phyloP scores from a whole-genome alignment of 2,888 invertebrate genomes.

The Hirtodrosophila confusa region DNA sequence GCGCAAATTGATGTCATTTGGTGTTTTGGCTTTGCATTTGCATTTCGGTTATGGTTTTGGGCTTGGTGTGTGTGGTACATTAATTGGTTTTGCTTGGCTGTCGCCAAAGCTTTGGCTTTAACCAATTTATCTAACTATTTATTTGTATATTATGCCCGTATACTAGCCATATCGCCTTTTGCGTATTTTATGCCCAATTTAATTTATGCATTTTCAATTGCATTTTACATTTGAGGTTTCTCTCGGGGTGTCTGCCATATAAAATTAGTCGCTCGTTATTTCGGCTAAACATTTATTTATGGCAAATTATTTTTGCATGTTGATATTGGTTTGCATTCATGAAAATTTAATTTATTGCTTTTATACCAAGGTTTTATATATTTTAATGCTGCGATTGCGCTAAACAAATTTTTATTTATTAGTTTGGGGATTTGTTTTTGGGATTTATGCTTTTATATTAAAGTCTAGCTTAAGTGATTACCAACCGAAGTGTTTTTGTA shows the following conservation, averaged over 20 bases:
- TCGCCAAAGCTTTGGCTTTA: slow-evolving; percentile 48
- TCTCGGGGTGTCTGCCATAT: slow-evolving; percentile 33
- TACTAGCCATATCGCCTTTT: slow-evolving; percentile 13
- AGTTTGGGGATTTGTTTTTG: slow-evolving; percentile 24
- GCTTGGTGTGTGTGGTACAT: slow-evolving; percentile 11
- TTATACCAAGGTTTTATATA: slow-evolving; percentile 10
- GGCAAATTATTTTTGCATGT: slow-evolving; percentile 34
- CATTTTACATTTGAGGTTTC: slow-evolving; percentile 45
- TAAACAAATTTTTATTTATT: slow-evolving; percentile 21
- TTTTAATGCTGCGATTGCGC: slow-evolving; percentile 29
- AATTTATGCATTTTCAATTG: slow-evolving; percentile 60
- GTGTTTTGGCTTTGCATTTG: slow-evolving; percentile 51
- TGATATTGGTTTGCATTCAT: slow-evolving; percentile 9
- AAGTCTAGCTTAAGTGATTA: slow-evolving; percentile 16
- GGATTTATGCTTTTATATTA: slow-evolving; percentile 19
- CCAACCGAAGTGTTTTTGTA: background rate
- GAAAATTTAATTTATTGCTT: slow-evolving; percentile 37
- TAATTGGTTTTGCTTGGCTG: slow-evolving; percentile 56
- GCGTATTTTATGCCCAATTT: slow-evolving; percentile 42
- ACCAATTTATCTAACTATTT: slow-evolving; percentile 47
- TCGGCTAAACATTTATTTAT: slow-evolving; percentile 53
- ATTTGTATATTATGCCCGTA: slow-evolving; percentile 4
- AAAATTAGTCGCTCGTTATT: slow-evolving; percentile 48
- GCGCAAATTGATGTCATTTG: slow-evolving; percentile 59
- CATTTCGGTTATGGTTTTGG: slow-evolving; percentile 29